Conservation (phyloP, 1,140 invertebrate species). For the Drosophila nebulosa region DNA sequence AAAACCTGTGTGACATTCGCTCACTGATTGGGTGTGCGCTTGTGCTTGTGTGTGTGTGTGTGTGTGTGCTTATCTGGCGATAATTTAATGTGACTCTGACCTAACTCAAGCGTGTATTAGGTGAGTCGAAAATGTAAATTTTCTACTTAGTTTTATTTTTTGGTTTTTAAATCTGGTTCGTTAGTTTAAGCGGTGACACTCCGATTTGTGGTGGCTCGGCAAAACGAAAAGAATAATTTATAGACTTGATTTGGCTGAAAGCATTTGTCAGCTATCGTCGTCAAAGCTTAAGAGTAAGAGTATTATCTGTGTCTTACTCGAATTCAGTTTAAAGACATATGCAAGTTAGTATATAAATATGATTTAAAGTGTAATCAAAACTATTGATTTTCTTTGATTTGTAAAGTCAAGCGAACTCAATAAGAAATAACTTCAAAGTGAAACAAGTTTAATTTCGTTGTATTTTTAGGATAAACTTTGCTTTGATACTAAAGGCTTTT, state of each 20-base stretch:
- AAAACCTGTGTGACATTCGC: slow-evolving; percentile 19
- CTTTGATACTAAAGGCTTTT: too few relatives aligned
- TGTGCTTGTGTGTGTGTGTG: slow-evolving; percentile 13
- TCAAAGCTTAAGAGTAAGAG: background rate
- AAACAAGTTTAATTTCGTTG: too few relatives aligned
- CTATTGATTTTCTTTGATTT: background rate
- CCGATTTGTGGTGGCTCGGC: slow-evolving; percentile 37
- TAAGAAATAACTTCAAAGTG: too few relatives aligned
- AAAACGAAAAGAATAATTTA: slow-evolving; percentile 17
- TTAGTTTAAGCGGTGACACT: slow-evolving; percentile 38
- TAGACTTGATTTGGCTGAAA: background rate
- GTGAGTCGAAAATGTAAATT: background rate
- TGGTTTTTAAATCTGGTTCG: slow-evolving; percentile 22
- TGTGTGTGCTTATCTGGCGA: slow-evolving; percentile 9
- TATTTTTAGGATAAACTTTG: too few relatives aligned
- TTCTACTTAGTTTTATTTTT: slow-evolving; percentile 5
- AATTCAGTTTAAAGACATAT: background rate
- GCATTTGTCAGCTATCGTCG: background rate
- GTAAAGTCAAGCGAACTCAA: too few relatives aligned
- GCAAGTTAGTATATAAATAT: background rate
- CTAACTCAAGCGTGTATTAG: slow-evolving; percentile 33
- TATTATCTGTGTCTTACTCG: background rate
- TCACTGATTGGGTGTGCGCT: background rate
- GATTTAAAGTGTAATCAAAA: background rate
- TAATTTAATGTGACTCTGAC: slow-evolving; percentile 33